These are phyloP conservation scores for Syngnathus floridae DNA, from an alignment of 2,113 vertebrate genomes.

Conservation along the genomic window DNA sequence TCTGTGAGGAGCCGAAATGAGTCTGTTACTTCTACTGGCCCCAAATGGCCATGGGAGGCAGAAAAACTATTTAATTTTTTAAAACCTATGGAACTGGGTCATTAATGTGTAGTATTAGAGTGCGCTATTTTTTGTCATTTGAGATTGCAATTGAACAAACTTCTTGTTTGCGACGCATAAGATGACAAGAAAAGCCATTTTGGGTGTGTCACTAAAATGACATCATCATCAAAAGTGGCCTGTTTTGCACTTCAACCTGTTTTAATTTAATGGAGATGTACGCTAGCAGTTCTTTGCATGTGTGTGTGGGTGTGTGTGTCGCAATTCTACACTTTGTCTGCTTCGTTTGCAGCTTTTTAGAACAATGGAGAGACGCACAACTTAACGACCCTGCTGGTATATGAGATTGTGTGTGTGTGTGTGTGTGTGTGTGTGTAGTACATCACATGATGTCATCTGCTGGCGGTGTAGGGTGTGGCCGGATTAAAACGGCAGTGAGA, in stretches of 20 bases:
- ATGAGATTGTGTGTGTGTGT: slow-evolving; percentile 11
- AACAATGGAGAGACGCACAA: slow-evolving; percentile 61
- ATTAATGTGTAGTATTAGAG: too few relatives aligned
- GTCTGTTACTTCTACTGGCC: too few relatives aligned
- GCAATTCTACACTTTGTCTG: slow-evolving; percentile 67
- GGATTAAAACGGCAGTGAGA: slow-evolving; percentile 19
- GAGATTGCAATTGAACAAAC: too few relatives aligned
- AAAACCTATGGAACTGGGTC: too few relatives aligned
- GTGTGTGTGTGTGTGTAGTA: slow-evolving; percentile 20
- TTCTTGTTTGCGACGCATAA: not conserved
- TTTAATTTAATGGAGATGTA: not conserved
- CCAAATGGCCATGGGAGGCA: too few relatives aligned
- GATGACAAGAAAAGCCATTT: not conserved
- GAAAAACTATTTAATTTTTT: too few relatives aligned
- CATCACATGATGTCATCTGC: slow-evolving; percentile 59
- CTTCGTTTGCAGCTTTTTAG: slow-evolving; percentile 63
- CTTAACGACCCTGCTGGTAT: slow-evolving; percentile 36
- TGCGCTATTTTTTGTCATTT: too few relatives aligned
- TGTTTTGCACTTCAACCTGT: not conserved
- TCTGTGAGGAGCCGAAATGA: too few relatives aligned
- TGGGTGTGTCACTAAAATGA: not conserved
- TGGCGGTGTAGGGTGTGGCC: slow-evolving; percentile 47
- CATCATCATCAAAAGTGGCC: not conserved
- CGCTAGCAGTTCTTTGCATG: not conserved
- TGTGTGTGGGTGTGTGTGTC: slow-evolving; percentile 19